Base-by-base conservation (phyloP, 2,888 invertebrate genomes). In the Tuta absoluta region DNA sequence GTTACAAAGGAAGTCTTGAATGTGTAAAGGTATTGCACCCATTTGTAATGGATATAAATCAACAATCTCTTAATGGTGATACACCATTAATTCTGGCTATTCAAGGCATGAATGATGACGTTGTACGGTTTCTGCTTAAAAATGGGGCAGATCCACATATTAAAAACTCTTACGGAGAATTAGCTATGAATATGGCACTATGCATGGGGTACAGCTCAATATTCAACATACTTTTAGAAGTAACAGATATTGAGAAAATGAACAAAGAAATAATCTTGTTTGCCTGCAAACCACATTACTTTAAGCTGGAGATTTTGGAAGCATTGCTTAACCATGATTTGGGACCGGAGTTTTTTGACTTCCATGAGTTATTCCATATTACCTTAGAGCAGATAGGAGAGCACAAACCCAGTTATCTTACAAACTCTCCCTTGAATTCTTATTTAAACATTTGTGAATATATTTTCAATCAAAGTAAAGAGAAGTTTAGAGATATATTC, bases 221-320 rank as follows among this genome's bases (percentile, higher is more conserved):
- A 66, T 92, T 92, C 66, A 77, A 79, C 68, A 77, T 78, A 41
- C 74, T 92, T 12, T 71, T 92, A 45, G 65, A 71, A 2, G 78
- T 81, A 0, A 88, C 88, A 33, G 77, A 85, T 64, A 75, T 68
- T 41, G 68, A 78, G 24, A 71, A 79, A 65, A 79, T 92, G 56
- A 84, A 83, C 68, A 75, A 69, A 69, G 81, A 87, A 68, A 81
- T 90, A 63, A 80, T 92, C 48, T 73, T 83, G 3, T 70, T 78
- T 57, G 89, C 90, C 33, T 91, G 87, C 69, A 90, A 87, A 67
- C 91, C 91, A 57, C 85, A 89, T 69, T 85, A 82, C 69, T 91
- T 91, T 65, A 84, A 86, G 63, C 81, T 86, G 71, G 86, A 86
- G 69, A 87, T 89, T 63, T 75, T 92, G 45, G 82, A 85, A 70